phyloP scores from a whole-genome alignment of 35 echinoderm and acorn worm species.

The Patiria miniata region DNA sequence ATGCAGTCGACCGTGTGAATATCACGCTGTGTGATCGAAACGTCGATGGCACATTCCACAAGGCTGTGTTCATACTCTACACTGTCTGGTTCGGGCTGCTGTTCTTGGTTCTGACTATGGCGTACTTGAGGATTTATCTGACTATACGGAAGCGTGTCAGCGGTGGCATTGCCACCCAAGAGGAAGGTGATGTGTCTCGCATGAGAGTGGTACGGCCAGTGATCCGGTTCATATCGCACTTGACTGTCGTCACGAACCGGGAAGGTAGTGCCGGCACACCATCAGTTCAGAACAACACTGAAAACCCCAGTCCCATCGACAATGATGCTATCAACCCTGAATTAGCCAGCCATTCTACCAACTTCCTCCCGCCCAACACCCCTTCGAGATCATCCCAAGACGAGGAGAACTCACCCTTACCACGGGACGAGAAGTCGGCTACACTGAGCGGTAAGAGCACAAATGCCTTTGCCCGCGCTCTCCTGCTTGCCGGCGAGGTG shows the following conservation, averaged over 20 bases:
- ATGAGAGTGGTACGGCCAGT: constrained; percentile 1
- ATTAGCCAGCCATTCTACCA: not conserved
- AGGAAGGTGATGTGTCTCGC: not conserved
- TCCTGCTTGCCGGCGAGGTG: not conserved
- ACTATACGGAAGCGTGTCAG: not conserved
- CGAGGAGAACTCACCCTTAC: not conserved
- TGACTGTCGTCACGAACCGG: not conserved
- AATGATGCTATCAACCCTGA: not conserved
- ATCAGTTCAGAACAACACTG: not conserved
- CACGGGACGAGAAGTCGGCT: not conserved
- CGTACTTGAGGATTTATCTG: constrained; percentile 2
- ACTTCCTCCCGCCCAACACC: not conserved
- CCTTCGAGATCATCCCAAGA: not conserved
- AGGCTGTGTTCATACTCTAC: not conserved
- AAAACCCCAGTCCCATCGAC: not conserved
- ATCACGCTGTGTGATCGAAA: not conserved
- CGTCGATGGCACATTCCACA: not conserved
- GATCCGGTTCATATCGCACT: constrained; percentile 2
- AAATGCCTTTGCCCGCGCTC: not conserved
- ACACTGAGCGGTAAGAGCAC: not conserved
- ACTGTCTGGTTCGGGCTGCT: not conserved
- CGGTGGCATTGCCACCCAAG: not conserved
- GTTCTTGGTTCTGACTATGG: not conserved
- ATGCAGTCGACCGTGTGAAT: not conserved
- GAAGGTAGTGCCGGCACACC: not conserved